Evolutionary conservation across 2,797 vertebrate species (phyloP).

Genomic region (Cyprinodon diabolis): DNA sequence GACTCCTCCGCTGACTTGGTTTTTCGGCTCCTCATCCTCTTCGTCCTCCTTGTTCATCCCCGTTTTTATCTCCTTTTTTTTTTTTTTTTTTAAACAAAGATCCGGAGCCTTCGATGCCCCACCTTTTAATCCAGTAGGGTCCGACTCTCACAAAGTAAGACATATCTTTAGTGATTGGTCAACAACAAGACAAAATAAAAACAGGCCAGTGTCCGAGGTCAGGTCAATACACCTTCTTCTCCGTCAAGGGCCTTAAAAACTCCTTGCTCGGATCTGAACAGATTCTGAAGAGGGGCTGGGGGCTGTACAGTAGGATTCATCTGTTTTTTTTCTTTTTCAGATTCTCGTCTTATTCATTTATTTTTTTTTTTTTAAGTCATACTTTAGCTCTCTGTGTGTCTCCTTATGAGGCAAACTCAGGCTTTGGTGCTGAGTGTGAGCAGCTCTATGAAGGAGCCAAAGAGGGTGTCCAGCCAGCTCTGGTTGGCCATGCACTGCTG

Average conservation of each 20-base stretch:
- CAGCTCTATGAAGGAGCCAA: conserved; percentile 92
- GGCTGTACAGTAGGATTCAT: conserved; percentile 73
- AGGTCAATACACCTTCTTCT: conserved; percentile 60
- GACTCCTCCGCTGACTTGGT: conserved; percentile 68
- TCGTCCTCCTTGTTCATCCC: conserved; percentile 25
- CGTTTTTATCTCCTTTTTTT: neutral
- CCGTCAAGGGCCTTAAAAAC: conserved; percentile 65
- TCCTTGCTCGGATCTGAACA: conserved; percentile 61
- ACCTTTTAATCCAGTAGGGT: conserved; percentile 48
- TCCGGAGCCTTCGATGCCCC: conserved; percentile 43
- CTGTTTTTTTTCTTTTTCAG: conserved; percentile 28
- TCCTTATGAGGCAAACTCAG: conserved; percentile 55
- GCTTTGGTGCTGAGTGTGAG: conserved; percentile 88
- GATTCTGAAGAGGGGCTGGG: conserved; percentile 59
- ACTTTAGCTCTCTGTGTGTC: conserved; percentile 33
- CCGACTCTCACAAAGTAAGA: conserved; percentile 58
- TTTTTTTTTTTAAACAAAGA: conserved; percentile 25
- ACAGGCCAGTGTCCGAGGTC: conserved; percentile 70
- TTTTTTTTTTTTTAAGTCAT: conserved; percentile 45
- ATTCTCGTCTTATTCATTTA: conserved; percentile 14
- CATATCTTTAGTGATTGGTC: conserved; percentile 74
- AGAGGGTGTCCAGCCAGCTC: conserved; percentile 93
- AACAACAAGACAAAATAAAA: conserved; percentile 68
- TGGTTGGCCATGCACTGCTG: conserved; percentile 97
- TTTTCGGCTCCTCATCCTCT: conserved; percentile 49